Evolutionary conservation across 2,113 vertebrate species (phyloP).

Genomic region (Noturus placidus): DNA sequence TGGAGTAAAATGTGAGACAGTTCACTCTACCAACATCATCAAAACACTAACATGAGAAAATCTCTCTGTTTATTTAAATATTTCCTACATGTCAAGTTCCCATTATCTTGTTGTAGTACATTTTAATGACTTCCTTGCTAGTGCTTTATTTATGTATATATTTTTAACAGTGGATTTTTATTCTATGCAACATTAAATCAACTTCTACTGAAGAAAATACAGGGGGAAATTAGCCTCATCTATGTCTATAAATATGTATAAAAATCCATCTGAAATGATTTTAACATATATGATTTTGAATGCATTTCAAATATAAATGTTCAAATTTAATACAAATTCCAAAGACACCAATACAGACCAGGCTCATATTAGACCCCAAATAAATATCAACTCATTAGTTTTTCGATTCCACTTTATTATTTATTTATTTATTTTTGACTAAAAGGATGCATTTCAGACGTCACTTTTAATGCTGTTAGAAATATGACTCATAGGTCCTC

Average conservation of each 20-base stretch:
- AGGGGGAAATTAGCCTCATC: too few relatives aligned
- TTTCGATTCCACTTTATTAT: neutral
- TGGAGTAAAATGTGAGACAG: too few relatives aligned
- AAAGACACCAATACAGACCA: neutral
- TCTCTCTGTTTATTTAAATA: neutral
- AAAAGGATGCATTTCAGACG: neutral
- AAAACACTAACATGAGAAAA: neutral
- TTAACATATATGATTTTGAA: neutral
- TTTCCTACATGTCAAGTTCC: neutral
- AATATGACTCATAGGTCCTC: neutral
- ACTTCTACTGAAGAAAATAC: too few relatives aligned
- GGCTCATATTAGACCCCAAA: neutral
- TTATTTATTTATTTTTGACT: neutral
- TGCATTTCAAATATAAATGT: neutral
- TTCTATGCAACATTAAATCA: too few relatives aligned
- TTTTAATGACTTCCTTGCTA: neutral
- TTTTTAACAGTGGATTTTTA: too few relatives aligned
- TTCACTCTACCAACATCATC: too few relatives aligned
- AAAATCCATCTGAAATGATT: neutral
- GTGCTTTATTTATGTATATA: neutral
- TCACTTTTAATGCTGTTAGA: neutral
- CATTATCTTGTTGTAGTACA: neutral
- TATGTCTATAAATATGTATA: neutral
- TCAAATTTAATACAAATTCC: neutral
- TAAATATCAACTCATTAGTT: neutral